Base-by-base conservation (phyloP, 2,113 vertebrate species). In the Pseudonaja textilis region DNA sequence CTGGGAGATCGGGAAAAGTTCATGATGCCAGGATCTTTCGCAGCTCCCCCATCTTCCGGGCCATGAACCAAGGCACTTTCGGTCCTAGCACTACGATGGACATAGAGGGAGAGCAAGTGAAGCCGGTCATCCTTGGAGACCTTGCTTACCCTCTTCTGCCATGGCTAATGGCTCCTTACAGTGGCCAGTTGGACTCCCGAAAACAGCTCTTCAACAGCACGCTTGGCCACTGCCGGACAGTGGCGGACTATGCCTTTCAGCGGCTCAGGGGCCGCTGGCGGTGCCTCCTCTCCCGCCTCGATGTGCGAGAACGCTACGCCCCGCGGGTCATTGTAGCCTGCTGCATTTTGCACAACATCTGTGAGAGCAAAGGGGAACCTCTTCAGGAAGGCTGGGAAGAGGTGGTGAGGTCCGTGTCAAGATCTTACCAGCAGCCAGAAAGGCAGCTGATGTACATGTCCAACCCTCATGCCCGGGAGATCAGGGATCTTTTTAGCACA, bases 61-160 rank as follows among this genome's bases (percentile, higher is more conserved):
- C 92, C n/a, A 93, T 93, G 92, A 93, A 93, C 42, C 92, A 93
- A 85, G 92, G 92, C 45, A 93, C 92, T 0, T 93, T 93, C 52
- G 56, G 92, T 55, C 92, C 92, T 47, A 14, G 5, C 14, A 22
- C 22, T 1, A 16, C 25, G 0, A 29, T 93, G 92, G 57, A 86
- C n/a, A 4, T 93, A 50, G 89, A 64, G 16, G 81, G 89, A 3
- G 89, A 93, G 81, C 45, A 42, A 52, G 56, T 93, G 34, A 90
- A 93, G 22, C 81, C 92, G 0, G 92, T 93, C 11, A 90, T 93
- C 74, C 56, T 93, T 1, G 92, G 92, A 4, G 74, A 87, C 47
- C 16, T 89, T 22, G 92, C 89, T 23, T 93, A 93, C 12, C 92
- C 92, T 42, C 92, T 93, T 34, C 81, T 93, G 45, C 81, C 92